Evolutionary conservation across 2,113 vertebrate genomes (phyloP).

Genomic region (Podocnemis expansa): DNA sequence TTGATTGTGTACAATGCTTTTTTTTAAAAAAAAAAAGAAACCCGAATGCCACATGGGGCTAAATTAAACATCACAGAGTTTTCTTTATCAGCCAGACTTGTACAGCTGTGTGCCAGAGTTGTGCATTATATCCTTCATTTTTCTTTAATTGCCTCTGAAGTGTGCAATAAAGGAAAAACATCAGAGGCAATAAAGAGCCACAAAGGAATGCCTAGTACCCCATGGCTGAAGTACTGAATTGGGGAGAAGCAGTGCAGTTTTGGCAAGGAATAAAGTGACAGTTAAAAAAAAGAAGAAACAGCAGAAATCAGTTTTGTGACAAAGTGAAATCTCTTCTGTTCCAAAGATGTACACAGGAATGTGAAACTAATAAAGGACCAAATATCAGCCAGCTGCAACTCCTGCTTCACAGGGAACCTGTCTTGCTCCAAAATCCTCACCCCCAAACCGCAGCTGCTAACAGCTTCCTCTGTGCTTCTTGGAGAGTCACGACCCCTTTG

Average conservation of each 20-base stretch:
- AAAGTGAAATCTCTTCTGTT: not conserved
- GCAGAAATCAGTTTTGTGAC: accelerated
- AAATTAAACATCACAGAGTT: not conserved
- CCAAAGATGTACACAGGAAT: accelerated
- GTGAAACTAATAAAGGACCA: not conserved
- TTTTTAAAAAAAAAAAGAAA: too few relatives aligned
- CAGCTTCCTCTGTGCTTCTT: too few relatives aligned
- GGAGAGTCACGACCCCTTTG: too few relatives aligned
- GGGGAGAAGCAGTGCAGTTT: not conserved
- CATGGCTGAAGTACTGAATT: not conserved
- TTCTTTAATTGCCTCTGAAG: constrained; percentile 30
- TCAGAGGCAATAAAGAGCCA: constrained; percentile 18
- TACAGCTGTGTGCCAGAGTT: not conserved
- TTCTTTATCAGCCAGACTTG: not conserved
- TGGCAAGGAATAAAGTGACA: not conserved
- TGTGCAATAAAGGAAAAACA: constrained; percentile 26
- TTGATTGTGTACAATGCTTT: not conserved
- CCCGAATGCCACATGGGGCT: not conserved
- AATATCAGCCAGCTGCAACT: not conserved
- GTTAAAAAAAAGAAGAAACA: not conserved
- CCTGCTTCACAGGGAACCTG: not conserved
- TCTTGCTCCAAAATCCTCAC: too few relatives aligned
- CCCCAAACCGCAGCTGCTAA: too few relatives aligned
- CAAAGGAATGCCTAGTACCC: not conserved
- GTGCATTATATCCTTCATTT: not conserved